phyloP scores from a whole-genome alignment of 2,888 invertebrate genomes.

The Drosophila nr. medialis region DNA sequence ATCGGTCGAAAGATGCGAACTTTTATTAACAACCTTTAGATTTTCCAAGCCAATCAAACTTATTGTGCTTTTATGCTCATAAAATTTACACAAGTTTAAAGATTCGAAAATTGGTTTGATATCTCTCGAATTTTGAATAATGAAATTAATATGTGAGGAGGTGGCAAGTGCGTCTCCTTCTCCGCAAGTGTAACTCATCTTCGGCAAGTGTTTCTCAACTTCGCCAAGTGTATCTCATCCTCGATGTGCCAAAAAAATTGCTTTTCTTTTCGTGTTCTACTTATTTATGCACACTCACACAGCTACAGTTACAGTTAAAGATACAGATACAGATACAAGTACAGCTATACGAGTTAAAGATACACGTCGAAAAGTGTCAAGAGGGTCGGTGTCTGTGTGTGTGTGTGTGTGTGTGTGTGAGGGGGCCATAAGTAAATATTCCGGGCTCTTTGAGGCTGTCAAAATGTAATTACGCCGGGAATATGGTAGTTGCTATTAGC shows the following conservation, averaged over 20 bases:
- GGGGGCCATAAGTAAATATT: slow-evolving; percentile 68
- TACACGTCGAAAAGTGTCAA: slow-evolving; percentile 33
- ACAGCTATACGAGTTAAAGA: slow-evolving; percentile 18
- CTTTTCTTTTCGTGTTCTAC: slow-evolving; percentile 13
- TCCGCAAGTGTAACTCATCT: not conserved
- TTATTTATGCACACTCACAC: slow-evolving; percentile 61
- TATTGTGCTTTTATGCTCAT: not conserved
- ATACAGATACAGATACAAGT: slow-evolving; percentile 18
- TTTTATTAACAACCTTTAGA: not conserved
- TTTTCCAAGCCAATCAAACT: not conserved
- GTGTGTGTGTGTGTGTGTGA: slow-evolving; percentile 19
- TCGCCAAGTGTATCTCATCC: not conserved
- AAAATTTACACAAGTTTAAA: not conserved
- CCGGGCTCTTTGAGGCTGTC: slow-evolving; percentile 72
- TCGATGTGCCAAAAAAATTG: slow-evolving; percentile 4
- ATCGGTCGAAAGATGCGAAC: not conserved
- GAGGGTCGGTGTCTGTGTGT: slow-evolving; percentile 20
- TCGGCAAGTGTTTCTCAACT: not conserved
- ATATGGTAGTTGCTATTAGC: slow-evolving; percentile 76
- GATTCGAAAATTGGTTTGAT: not conserved
- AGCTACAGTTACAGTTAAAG: slow-evolving; percentile 32
- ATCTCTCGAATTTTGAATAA: not conserved
- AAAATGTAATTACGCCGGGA: slow-evolving; percentile 74
- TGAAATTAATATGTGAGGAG: not conserved
- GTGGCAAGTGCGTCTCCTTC: not conserved